Evolutionary conservation across 2,113 vertebrate species (phyloP), one percentile per base, ranked within the genome.

Genomic region (Cebus imitator): DNA sequence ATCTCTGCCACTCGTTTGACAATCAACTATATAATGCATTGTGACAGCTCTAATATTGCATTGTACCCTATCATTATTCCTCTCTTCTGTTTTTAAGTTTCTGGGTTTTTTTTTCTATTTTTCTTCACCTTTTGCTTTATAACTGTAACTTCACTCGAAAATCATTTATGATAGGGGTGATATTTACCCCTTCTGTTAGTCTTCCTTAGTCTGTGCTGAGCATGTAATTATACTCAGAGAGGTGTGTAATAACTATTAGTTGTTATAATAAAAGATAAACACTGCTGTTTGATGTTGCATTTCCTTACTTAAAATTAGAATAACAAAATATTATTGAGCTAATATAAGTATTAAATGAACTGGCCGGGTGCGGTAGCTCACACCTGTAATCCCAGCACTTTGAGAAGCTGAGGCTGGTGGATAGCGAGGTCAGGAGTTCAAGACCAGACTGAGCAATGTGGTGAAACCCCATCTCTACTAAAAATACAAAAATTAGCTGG

Each of bases 41-140:
- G 96, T 98, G 98, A 98, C 98, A 97, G 97, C 93, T 97, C 95
- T 95, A 96, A 97, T 98, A 97, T 97, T 95, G 95, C 98, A 96
- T 95, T 94, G 97, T 88, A 73, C 95, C 95, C 90, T 97, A 87
- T 92, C 35, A 0, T 97, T 96, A 97, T 97, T 97, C 95, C 87
- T 40, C 58, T 97, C 87, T 96, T 95, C 95, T 98, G 95, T 94
- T 96, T 98, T 96, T 75, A 85, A 93, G 61, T 64, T 64, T 64
- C 12, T 32, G 21, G 7, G 17, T 66, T 91, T 94, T 92, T 91
- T 76, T 58, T 87, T 88, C 80, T 81, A 85, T 96, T 97, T 94
- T 87, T 64, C 32, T 32, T 96, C 90, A 91, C 85, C 90, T 97
- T 97, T 97, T 94, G 95, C 94, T 87, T 90, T 87, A 90, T 97